Base-by-base conservation (phyloP, 2,797 vertebrate genomes). In the Helicolenus hilgendorfi region DNA sequence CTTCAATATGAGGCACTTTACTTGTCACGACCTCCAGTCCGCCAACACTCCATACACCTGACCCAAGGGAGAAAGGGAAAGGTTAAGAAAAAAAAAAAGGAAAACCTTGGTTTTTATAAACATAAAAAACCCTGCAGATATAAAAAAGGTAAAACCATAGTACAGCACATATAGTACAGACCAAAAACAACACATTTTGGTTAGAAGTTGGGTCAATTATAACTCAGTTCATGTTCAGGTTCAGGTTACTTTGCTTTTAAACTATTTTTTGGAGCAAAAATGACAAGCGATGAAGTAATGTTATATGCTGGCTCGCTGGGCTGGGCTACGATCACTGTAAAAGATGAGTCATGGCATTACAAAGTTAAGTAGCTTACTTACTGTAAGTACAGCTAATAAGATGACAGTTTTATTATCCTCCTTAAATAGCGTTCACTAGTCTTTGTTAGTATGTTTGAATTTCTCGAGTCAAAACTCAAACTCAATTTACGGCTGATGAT, bases 1-100 rank as follows among this genome's bases (percentile, higher is more conserved):
- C 98, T 45, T 96, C 97, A 35, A 99, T 82, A 0, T 90, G 94
- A 35, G 96, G 83, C 49, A 98, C 96, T 94, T 99, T 99, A 38
- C 98, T 99, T 82, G 98, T 98, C 0, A 97, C 97, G 31, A 99
- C 98, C 91, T 99, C 99, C 96, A 99, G 79, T 9, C 98, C 84
- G 13, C 96, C 96, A 0, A 98, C 91, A 73, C 96, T 53, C 79
- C 98, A 96, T 26, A 98, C 85, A 69, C 97, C 99, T 99, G 95
- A 71, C 76, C 11, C 15, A 67, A 64, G 15, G 35, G 8, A 31
- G 55, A 67, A 18, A 36, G 29, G 63, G 67, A 80, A 35, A 22
- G 29, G 36, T 31, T 11, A 72, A 20, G 64, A 7, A n/a, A 45
- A 10, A n/a, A 45, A 10, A 2, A 10, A 36, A 41, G 11, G 3